These are phyloP conservation scores for Bombus cullumanus DNA, from an alignment of 1,140 invertebrate species.

Conservation along the genomic window DNA sequence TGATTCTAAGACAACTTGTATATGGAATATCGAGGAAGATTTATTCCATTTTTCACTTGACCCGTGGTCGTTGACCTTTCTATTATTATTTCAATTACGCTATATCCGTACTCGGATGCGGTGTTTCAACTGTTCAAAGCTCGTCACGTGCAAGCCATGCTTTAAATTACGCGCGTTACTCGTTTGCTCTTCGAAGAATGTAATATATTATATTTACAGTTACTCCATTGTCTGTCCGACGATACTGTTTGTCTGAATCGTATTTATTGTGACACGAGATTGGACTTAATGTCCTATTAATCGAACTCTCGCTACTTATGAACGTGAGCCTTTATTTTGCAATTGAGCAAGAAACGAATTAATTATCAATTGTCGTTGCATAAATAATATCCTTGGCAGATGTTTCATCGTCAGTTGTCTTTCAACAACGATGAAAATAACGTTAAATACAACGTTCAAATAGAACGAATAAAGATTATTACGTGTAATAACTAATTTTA, in stretches of 20 bases:
- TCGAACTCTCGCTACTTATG: too few species aligned
- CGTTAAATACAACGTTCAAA: too few species aligned
- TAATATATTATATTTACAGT: neutral
- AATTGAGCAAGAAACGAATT: too few species aligned
- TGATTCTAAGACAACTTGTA: neutral
- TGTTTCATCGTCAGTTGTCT: too few species aligned
- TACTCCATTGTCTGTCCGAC: neutral
- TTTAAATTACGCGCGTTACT: neutral
- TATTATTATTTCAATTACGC: neutral
- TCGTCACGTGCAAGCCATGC: neutral
- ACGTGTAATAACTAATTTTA: too few species aligned
- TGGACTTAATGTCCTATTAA: accelerated
- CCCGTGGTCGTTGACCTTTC: neutral
- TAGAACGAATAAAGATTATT: too few species aligned
- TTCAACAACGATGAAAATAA: too few species aligned
- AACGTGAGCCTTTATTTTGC: too few species aligned
- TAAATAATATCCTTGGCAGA: too few species aligned
- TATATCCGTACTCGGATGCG: neutral
- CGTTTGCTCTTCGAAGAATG: neutral
- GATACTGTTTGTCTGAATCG: neutral
- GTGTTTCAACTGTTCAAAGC: neutral
- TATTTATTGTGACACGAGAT: neutral
- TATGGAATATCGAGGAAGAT: too few species aligned
- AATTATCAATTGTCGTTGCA: too few species aligned
- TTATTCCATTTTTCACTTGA: neutral